These are phyloP conservation scores for Dinocampus coccinellae DNA, from an alignment of 2,888 invertebrate genomes.

Conservation along the genomic window DNA sequence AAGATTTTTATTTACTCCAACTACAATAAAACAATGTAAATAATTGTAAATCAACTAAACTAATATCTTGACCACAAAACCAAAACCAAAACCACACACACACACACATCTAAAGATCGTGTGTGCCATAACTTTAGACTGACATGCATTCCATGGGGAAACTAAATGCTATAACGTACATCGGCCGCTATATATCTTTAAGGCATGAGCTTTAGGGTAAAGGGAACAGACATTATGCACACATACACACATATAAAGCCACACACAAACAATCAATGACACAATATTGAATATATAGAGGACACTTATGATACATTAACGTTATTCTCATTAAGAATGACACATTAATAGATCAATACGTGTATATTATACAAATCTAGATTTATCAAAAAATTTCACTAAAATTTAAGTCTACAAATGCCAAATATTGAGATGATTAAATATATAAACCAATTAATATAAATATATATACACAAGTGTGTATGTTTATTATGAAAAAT, in stretches of 20 bases:
- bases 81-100: background rate
- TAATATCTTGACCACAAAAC: conserved; percentile 1
- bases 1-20: too few relatives aligned
- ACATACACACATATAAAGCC: background rate
- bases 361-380: background rate
- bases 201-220: conserved; percentile 12
- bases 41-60: too few relatives aligned
- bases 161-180: conserved; percentile 1
- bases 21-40: too few relatives aligned
- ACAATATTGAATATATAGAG: conserved; percentile 21
- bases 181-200: background rate
- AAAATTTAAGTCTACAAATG: background rate
- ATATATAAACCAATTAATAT: background rate
- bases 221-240: background rate
- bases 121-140: conserved; percentile 28
- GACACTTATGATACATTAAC: conserved; percentile 35
- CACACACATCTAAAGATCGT: background rate
- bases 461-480: too few relatives aligned
- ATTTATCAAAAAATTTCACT: too few relatives aligned
- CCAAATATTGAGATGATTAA: conserved; percentile 8
- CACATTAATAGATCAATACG: conserved; percentile 29
- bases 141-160: conserved; percentile 30
- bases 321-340: conserved; percentile 31
- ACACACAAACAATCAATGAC: background rate
- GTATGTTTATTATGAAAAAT: too few relatives aligned